phyloP scores from a whole-genome alignment of 2,113 vertebrate genomes.

The Spheniscus mendiculus region DNA sequence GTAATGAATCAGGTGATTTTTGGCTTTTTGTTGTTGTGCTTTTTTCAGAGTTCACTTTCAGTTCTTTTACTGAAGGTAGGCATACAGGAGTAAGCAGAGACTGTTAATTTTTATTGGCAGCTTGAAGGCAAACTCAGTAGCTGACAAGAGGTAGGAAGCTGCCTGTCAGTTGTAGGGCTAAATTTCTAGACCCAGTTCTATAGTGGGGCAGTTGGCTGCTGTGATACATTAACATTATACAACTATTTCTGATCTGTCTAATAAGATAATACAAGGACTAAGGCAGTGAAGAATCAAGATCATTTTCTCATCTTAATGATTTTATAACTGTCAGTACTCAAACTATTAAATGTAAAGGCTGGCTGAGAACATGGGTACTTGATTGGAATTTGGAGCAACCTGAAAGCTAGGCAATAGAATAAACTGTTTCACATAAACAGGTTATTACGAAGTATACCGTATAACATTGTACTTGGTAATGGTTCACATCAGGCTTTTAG shows the following conservation, averaged over 20 bases:
- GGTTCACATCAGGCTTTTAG: background rate
- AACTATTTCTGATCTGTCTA: background rate
- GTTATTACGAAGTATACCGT: background rate
- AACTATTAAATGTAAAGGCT: background rate
- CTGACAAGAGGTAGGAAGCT: background rate
- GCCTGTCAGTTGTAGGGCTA: background rate
- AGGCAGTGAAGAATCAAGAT: background rate
- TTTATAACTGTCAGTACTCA: background rate
- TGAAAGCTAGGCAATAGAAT: background rate
- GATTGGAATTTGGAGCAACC: background rate
- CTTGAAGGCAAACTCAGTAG: background rate
- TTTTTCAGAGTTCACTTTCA: background rate
- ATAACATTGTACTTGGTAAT: background rate
- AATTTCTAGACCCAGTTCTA: background rate
- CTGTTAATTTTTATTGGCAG: background rate
- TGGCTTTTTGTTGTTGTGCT: background rate
- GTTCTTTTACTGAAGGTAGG: background rate
- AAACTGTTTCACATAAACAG: background rate
- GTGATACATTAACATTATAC: background rate
- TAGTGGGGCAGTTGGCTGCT: background rate
- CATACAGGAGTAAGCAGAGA: background rate
- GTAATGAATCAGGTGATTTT: background rate
- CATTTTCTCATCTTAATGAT: background rate
- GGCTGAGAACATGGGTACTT: background rate
- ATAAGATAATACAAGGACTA: background rate